These are phyloP conservation scores for Cyphomyrus discorhynchus DNA, from an alignment of 2,113 vertebrate genomes.

Conservation along the genomic window DNA sequence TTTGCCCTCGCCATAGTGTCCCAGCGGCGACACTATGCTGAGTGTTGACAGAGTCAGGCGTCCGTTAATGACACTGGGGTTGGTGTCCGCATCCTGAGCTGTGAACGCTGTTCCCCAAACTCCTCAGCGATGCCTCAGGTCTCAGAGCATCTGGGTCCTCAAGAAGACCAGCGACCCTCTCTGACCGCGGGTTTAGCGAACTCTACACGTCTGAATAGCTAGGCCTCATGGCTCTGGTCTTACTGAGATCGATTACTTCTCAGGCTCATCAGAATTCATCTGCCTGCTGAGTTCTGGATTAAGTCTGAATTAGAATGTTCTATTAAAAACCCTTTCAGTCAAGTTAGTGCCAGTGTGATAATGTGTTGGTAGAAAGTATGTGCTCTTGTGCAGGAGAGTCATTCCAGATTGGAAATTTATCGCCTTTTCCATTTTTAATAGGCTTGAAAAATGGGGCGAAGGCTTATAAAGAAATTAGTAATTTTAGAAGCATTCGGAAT, in stretches of 20 bases:
- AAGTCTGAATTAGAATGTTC: background rate
- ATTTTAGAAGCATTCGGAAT: background rate
- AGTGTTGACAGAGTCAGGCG: background rate
- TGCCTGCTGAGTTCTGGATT: background rate
- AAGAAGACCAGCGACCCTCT: background rate
- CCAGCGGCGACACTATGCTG: background rate
- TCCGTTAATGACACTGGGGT: background rate
- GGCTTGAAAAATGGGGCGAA: background rate
- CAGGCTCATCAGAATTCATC: background rate
- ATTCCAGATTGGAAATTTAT: background rate
- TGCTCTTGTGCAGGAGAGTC: background rate
- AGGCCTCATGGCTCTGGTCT: background rate
- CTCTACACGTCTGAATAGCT: no score
- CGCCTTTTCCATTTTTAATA: background rate
- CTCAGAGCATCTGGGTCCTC: background rate
- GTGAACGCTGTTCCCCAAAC: background rate
- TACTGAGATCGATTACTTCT: background rate
- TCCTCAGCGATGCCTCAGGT: background rate
- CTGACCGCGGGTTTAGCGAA: background rate
- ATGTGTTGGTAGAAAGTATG: background rate
- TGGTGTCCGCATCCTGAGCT: background rate
- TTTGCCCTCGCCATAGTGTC: background rate
- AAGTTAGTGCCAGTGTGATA: background rate
- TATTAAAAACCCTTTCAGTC: background rate
- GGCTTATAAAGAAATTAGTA: background rate